A percentile compares a stretch with the other conserved stretches of the same genome.
Conservation (phyloP, 2,797 vertebrate genomes). For the Acestrorhynchus altus region DNA sequence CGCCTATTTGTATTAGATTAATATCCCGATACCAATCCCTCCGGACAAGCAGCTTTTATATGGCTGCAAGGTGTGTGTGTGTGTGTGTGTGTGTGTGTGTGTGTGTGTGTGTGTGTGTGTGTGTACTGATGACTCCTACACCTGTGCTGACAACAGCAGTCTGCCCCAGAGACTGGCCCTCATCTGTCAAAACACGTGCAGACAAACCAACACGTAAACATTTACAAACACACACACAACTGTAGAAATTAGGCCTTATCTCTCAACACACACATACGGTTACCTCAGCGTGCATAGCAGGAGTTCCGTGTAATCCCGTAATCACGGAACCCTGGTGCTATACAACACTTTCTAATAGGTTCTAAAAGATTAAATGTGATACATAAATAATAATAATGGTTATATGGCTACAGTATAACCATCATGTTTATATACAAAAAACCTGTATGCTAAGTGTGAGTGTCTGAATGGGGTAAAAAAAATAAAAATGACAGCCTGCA, state of each 20-base stretch:
- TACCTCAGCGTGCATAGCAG: slow-evolving; percentile 27
- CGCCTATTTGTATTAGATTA: slow-evolving; percentile 64
- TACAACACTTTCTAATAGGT: too few species aligned
- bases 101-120: background rate
- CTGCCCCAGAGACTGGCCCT: slow-evolving; percentile 56
- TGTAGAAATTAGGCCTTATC: slow-evolving; percentile 47
- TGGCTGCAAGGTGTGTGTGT: slow-evolving; percentile 39
- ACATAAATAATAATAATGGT: too few species aligned
- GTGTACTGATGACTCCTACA: slow-evolving; percentile 59
- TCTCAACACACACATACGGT: slow-evolving; percentile 30
- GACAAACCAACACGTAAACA: slow-evolving; percentile 14
- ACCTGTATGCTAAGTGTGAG: too few species aligned
- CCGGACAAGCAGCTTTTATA: slow-evolving; percentile 45
- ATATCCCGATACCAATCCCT: slow-evolving; percentile 56
- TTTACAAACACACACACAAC: slow-evolving; percentile 30
- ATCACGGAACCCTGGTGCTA: too few species aligned
- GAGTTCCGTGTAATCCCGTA: too few species aligned
- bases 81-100: slow-evolving; percentile 29
- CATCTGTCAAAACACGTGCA: slow-evolving; percentile 57
- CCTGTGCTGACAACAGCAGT: slow-evolving; percentile 59
- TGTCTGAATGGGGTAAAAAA: slow-evolving; percentile 20
- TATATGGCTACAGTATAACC: too few species aligned
- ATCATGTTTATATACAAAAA: too few species aligned
- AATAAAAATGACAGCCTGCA: slow-evolving; percentile 52
- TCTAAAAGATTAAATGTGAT: too few species aligned